phyloP scores from a whole-genome alignment of 2,797 vertebrate genomes.

The Lagodon rhomboides region DNA sequence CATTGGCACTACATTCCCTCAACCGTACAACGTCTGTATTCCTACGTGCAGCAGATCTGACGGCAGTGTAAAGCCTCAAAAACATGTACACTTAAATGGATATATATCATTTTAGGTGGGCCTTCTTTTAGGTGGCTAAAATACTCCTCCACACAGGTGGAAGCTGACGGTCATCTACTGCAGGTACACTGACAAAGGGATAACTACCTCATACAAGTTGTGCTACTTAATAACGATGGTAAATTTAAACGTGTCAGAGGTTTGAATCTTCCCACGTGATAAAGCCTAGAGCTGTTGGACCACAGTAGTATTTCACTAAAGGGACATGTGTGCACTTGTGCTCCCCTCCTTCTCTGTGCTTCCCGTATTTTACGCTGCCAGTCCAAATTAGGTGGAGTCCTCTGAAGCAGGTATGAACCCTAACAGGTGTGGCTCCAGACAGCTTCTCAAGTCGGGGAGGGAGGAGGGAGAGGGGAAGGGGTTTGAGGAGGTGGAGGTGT shows the following conservation, averaged over 20 bases:
- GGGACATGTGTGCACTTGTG: constrained; percentile 72
- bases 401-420: constrained; percentile 80
- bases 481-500: constrained; percentile 48
- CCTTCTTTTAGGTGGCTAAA: too few relatives aligned
- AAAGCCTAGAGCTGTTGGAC: not conserved
- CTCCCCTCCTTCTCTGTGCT: constrained; percentile 58
- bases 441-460: constrained; percentile 5
- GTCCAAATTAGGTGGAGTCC: constrained; percentile 73
- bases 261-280: too few relatives aligned
- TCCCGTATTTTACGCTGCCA: constrained; percentile 65
- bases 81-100: too few relatives aligned
- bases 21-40: too few relatives aligned
- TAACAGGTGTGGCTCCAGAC: constrained; percentile 55
- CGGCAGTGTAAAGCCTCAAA: too few relatives aligned
- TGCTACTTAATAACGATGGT: not conserved
- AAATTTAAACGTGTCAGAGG: not conserved
- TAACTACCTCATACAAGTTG: too few relatives aligned
- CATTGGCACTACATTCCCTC: too few relatives aligned
- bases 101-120: too few relatives aligned
- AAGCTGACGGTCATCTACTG: too few relatives aligned
- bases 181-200: too few relatives aligned
- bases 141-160: too few relatives aligned
- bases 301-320: constrained; percentile 30
- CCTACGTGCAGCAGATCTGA: too few relatives aligned
- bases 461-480: constrained; percentile 6